Evolutionary conservation across 2,888 invertebrate genomes (phyloP), one percentile per base, ranked within the genome.

Genomic region (Apodemia hepburni): DNA sequence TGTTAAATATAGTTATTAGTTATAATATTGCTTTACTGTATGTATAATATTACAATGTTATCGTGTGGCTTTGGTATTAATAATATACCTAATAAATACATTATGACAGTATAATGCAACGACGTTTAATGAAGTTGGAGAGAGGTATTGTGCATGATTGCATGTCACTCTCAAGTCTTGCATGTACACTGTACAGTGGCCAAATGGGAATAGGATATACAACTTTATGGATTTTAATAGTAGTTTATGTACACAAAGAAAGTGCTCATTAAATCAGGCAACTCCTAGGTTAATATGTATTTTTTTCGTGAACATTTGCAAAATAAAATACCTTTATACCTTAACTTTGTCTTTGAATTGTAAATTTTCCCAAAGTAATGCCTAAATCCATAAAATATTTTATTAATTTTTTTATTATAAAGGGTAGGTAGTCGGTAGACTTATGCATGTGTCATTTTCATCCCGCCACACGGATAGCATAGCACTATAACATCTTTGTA

Each of bases 121-220:
- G n/a, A 18, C 4, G 9, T 18, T 18, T 11, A 51, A 51, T 51
- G 11, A 17, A 51, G 3, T 22, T 51, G 17, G 22, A 51, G 38
- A 12, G 17, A 18, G 11, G 22, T 51, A 22, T 4, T 22, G 18
- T 51, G 51, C 51, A 22, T 51, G 51, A 9, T 11, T 51, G 51
- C 18, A 51, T 22, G 22, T 11, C 17, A 18, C 18, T 51, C 47
- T 8, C 51, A 49, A 17, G n/a, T 49, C 49, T 18, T 49, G 51
- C 51, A 49, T 49, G 17, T 18, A 49, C 47, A 51, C 11, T 51
- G 51, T 18, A 49, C 47, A 51, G 18, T 51, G 51, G 8, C 11
- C 51, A 22, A 51, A 51, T 51, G 51, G 51, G 51, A 51, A 11
- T n/a, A 51, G 51, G 51, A 18, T 51, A 51, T 22, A 22, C 3